Evolutionary conservation across 1,140 invertebrate species (phyloP).

Genomic region (Chrysopa pallens): DNA sequence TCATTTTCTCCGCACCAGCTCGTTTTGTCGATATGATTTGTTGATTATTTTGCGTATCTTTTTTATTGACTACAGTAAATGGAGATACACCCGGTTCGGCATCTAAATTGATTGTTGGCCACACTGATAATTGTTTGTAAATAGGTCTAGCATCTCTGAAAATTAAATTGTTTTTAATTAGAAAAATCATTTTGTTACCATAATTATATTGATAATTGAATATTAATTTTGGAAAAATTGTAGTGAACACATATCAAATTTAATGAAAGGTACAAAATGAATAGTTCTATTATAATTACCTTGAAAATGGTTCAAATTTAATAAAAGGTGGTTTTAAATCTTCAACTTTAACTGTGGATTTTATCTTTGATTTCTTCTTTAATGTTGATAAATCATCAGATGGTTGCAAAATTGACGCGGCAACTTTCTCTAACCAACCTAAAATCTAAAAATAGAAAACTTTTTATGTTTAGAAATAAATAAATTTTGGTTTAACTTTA

Average conservation of each 20-base stretch:
- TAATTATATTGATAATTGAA: conserved; percentile 6
- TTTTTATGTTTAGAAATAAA: not conserved
- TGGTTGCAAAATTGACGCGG: conserved; percentile 15
- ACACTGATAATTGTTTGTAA: conserved; percentile 24
- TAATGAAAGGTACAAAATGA: not conserved
- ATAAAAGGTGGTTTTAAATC: conserved; percentile 24
- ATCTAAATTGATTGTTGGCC: conserved; percentile 26
- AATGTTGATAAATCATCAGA: conserved; percentile 3
- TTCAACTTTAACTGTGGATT: conserved; percentile 4
- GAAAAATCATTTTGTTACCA: no score
- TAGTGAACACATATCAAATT: conserved; percentile 1
- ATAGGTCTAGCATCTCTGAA: conserved; percentile 25
- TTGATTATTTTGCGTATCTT: not conserved
- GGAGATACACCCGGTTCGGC: conserved; percentile 21
- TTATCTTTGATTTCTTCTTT: conserved; percentile 14
- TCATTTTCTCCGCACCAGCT: conserved; percentile 23
- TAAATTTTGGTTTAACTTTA: not conserved
- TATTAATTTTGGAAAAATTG: conserved; percentile 4
- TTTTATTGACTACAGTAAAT: conserved; percentile 7
- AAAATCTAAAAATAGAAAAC: conserved; percentile 7
- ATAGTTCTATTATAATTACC: conserved; percentile 14
- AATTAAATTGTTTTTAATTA: conserved; percentile 1
- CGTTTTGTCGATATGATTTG: not conserved
- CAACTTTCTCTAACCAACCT: conserved; percentile 25
- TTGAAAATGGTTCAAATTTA: conserved; percentile 29